These are phyloP conservation scores for Brachyistius frenatus DNA, from an alignment of 2,113 vertebrate genomes.

Conservation along the genomic window DNA sequence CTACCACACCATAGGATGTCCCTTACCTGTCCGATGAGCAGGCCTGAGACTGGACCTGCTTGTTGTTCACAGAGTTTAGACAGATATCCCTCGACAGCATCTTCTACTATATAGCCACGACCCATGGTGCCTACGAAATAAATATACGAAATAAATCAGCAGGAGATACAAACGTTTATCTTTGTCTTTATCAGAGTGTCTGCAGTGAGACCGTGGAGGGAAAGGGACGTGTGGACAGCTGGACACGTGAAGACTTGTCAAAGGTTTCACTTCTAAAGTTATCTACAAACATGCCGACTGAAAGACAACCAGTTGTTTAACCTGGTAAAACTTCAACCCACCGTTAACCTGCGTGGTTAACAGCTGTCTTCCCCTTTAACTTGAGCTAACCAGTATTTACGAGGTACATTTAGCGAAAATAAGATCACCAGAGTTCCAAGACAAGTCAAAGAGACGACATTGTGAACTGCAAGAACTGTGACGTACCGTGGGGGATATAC, in stretches of 20 bases:
- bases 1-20: background rate
- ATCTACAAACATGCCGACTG: background rate
- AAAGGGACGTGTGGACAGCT: background rate
- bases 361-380: background rate
- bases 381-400: background rate
- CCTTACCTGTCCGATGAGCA: constrained; percentile 93
- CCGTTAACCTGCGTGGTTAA: no score
- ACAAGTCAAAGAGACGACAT: background rate
- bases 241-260: no score
- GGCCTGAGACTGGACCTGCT: constrained; percentile 83
- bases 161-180: no score
- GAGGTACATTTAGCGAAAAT: background rate
- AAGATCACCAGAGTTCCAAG: background rate
- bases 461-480: background rate
- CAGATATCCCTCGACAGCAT: constrained; percentile 79
- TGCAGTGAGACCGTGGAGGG: background rate
- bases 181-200: background rate
- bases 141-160: background rate
- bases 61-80: constrained; percentile 66
- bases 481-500: background rate
- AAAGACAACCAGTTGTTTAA: background rate
- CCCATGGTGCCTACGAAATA: constrained; percentile 74
- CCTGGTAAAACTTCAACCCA: background rate
- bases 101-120: constrained; percentile 82
- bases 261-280: no score